Percentiles rank a stretch among this genome's conserved stretches.
Evolutionary conservation across 2,797 vertebrate genomes (phyloP).

Genomic region (Macrochelys suwanniensis): DNA sequence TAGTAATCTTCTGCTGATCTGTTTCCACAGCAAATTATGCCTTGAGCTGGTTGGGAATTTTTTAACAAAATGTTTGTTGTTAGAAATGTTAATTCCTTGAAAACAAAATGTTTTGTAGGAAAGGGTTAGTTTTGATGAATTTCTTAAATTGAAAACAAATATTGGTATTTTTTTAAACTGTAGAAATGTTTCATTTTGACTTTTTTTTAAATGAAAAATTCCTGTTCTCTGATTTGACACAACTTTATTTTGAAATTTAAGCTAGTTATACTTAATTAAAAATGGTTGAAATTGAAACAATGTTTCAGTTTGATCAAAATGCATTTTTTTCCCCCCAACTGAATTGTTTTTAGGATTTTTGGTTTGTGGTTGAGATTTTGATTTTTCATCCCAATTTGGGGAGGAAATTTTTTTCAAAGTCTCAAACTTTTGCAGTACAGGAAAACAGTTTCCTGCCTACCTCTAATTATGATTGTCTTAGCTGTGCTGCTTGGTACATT

Average conservation of each 20-base stretch:
- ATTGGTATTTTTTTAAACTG: neutral
- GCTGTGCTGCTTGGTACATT: neutral
- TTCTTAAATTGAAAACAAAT: neutral
- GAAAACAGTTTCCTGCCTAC: neutral
- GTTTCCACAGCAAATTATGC: neutral
- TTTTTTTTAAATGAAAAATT: neutral
- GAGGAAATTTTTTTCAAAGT: neutral
- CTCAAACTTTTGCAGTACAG: neutral
- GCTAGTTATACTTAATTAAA: neutral
- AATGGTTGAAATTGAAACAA: neutral
- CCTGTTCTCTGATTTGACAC: fast-evolving
- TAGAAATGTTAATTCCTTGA: neutral
- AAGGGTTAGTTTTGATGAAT: neutral
- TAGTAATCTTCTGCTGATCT: neutral
- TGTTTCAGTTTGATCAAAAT: neutral
- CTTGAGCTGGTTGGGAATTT: neutral
- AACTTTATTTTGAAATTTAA: neutral
- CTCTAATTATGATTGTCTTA: neutral
- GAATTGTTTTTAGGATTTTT: neutral
- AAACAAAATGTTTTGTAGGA: neutral
- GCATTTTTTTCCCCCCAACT: neutral
- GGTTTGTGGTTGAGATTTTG: neutral
- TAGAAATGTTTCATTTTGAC: neutral
- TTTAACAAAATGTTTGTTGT: neutral
- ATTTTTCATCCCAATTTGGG: neutral